These are phyloP conservation scores for Entelurus aequoreus DNA, from an alignment of 2,113 vertebrate species.

Conservation along the genomic window DNA sequence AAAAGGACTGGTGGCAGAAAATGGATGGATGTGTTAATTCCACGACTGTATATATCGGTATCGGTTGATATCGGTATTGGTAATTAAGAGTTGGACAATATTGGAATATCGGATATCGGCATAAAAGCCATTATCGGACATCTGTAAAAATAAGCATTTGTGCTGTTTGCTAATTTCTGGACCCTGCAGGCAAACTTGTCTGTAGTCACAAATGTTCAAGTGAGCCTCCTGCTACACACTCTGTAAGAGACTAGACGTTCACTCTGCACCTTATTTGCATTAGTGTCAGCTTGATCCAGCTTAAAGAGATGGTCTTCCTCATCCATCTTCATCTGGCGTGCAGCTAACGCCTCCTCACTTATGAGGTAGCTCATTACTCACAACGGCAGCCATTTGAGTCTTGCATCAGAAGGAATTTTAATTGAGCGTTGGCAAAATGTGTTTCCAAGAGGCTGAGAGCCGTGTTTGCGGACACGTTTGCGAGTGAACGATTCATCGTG, in stretches of 20 bases:
- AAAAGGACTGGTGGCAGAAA: too few relatives aligned
- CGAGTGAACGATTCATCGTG: constrained; percentile 42
- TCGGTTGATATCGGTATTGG: too few relatives aligned
- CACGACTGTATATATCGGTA: too few relatives aligned
- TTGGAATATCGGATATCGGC: too few relatives aligned
- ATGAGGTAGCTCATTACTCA: constrained; percentile 67
- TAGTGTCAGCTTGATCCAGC: constrained; percentile 46
- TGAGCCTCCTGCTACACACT: neutral
- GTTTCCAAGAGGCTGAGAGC: constrained; percentile 32
- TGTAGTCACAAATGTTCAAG: too few relatives aligned
- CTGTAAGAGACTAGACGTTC: neutral
- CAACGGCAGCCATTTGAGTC: constrained; percentile 65
- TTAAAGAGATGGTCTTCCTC: constrained; percentile 47
- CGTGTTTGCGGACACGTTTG: constrained; percentile 13
- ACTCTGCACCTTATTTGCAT: constrained; percentile 40
- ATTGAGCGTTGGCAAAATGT: constrained; percentile 64
- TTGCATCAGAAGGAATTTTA: constrained; percentile 66
- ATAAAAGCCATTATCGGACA: too few relatives aligned
- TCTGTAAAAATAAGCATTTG: too few relatives aligned
- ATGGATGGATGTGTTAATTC: too few relatives aligned
- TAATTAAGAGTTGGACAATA: too few relatives aligned
- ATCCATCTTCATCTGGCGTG: constrained; percentile 66
- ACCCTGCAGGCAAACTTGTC: too few relatives aligned
- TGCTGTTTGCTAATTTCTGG: too few relatives aligned
- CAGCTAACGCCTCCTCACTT: constrained; percentile 68